Conservation (phyloP, 1,140 invertebrate genomes). For the Nylanderia fulva region DNA sequence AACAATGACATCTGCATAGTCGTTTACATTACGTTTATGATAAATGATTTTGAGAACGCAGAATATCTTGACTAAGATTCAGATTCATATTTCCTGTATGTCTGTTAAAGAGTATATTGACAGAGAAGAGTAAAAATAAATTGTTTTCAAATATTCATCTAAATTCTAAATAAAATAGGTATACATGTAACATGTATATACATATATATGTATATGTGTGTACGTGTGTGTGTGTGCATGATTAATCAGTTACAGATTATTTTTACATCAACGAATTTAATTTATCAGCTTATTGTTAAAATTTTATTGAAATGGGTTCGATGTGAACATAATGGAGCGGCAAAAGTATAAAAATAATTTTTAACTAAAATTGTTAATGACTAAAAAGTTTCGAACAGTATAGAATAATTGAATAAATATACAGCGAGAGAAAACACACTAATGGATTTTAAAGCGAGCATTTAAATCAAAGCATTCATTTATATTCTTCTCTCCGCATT, state of each 20-base stretch:
- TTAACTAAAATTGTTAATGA: constrained; percentile 15
- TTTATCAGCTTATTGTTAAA: constrained; percentile 42
- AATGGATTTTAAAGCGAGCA: constrained; percentile 49
- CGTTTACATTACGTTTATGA: background rate
- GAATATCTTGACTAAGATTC: background rate
- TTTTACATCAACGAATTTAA: constrained; percentile 8
- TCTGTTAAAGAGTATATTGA: no score
- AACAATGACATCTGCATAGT: constrained; percentile 7
- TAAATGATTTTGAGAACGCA: background rate
- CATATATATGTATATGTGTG: no score
- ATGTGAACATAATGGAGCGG: background rate
- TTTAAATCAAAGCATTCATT: constrained; percentile 45
- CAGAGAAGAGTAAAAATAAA: background rate
- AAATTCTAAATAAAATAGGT: no score
- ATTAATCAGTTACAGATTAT: no score
- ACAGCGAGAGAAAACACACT: background rate
- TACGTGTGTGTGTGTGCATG: background rate
- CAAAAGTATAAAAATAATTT: constrained; percentile 38
- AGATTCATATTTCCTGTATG: background rate
- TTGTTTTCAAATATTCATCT: constrained; percentile 2
- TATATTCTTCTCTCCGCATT: constrained; percentile 36
- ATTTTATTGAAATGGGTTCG: background rate
- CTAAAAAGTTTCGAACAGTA: constrained; percentile 32
- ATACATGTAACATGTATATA: no score
- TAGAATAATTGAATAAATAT: constrained; percentile 37